A percentile compares a stretch with the other conserved stretches of the same genome.
These are phyloP conservation scores for Epinephelus awoara DNA, from an alignment of 2,797 vertebrate genomes.

Conservation along the genomic window DNA sequence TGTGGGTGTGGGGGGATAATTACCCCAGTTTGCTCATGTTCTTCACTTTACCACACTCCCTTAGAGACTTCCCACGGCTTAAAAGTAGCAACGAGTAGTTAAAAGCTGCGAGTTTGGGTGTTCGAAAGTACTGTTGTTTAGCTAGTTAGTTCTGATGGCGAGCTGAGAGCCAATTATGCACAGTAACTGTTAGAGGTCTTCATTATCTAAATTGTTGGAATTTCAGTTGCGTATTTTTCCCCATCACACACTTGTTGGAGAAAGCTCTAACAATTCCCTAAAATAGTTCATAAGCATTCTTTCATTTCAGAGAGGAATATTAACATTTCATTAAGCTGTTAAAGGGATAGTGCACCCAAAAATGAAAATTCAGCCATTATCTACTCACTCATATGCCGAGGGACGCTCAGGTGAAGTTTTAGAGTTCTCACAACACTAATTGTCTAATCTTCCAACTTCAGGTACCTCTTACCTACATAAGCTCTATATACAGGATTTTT, in stretches of 20 bases:
- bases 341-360: not conserved
- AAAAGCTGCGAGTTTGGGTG: not conserved
- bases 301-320: not conserved
- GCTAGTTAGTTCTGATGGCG: conserved; percentile 4
- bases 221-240: conserved; percentile 24
- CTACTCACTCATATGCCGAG: too few relatives aligned
- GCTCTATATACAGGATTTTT: too few relatives aligned
- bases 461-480: too few relatives aligned
- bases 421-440: too few relatives aligned
- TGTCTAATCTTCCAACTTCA: too few relatives aligned
- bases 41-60: conserved; percentile 32
- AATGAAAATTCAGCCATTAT: too few relatives aligned
- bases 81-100: conserved; percentile 6
- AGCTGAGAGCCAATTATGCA: not conserved
- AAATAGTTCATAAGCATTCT: conserved; percentile 21
- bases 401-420: too few relatives aligned
- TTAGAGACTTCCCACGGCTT: conserved; percentile 1
- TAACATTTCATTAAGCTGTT: conserved; percentile 5
- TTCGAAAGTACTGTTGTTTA: conserved; percentile 1
- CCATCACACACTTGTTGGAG: not conserved
- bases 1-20: conserved; percentile 20
- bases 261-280: not conserved
- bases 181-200: not conserved
- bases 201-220: conserved; percentile 9
- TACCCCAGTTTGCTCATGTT: conserved; percentile 29